These are phyloP conservation scores for Trichogramma evanescens DNA, from an alignment of 2,888 invertebrate genomes.

Conservation along the genomic window DNA sequence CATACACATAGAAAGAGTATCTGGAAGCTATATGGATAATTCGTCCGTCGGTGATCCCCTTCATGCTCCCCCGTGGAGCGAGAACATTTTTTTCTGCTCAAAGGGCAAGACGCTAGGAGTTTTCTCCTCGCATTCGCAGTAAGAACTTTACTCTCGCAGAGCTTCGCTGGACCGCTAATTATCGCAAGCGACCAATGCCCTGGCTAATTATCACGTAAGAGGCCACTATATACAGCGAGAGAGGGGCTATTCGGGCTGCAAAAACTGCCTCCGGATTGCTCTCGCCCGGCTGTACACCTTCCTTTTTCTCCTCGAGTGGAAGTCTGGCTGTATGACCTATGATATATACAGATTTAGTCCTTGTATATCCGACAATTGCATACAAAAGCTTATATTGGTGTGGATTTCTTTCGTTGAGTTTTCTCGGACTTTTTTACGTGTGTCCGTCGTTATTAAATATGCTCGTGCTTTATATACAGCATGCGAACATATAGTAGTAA, in stretches of 20 bases:
- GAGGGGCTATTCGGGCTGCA: conserved; percentile 20
- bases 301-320: background rate
- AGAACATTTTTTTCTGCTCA: no score
- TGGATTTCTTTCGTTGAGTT: conserved; percentile 16
- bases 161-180: conserved; percentile 26
- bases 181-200: conserved; percentile 29
- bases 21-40: no score
- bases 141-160: conserved; percentile 24
- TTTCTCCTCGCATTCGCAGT: conserved; percentile 24
- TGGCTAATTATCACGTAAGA: conserved; percentile 28
- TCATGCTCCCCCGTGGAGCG: no score
- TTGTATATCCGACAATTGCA: conserved; percentile 9
- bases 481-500: no score
- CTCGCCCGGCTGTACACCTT: conserved; percentile 13
- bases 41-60: no score
- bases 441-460: background rate
- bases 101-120: conserved; percentile 14
- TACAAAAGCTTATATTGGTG: conserved; percentile 16
- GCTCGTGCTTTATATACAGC: no score
- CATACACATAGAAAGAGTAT: no score
- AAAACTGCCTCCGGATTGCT: conserved; percentile 17
- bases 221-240: conserved; percentile 2
- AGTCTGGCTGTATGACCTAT: conserved; percentile 10
- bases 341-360: no score
- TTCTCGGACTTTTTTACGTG: conserved; percentile 11